Conservation (phyloP, 2,888 invertebrate species). For the Conomelus anceps region DNA sequence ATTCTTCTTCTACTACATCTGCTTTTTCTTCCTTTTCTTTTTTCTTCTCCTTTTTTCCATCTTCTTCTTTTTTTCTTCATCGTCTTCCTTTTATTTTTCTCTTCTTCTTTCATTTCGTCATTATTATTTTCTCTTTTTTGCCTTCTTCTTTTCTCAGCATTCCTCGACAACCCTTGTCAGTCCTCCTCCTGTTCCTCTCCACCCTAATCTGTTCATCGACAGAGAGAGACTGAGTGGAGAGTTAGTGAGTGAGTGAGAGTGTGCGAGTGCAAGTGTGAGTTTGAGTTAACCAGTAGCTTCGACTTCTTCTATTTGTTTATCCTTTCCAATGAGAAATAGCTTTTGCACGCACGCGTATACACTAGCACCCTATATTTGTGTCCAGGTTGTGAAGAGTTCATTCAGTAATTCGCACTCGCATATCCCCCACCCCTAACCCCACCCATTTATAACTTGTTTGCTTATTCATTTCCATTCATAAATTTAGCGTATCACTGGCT, state of each 20-base stretch:
- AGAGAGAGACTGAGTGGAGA: not conserved
- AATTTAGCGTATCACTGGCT: not conserved
- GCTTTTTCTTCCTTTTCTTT: not conserved
- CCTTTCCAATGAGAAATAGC: not conserved
- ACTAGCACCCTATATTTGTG: not conserved
- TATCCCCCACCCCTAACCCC: not conserved
- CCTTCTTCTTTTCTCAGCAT: too few relatives aligned
- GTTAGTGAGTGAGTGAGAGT: not conserved
- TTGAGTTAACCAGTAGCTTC: not conserved
- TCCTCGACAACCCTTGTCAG: too few relatives aligned
- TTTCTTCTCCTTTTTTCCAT: not conserved
- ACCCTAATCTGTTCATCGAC: not conserved
- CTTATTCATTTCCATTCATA: not conserved
- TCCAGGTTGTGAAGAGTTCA: not conserved
- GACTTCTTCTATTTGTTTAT: not conserved
- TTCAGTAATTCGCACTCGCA: not conserved
- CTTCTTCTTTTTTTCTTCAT: not conserved
- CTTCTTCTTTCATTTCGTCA: too few relatives aligned
- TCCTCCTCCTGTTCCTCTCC: not conserved
- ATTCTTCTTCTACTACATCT: not conserved
- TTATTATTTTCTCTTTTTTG: too few relatives aligned
- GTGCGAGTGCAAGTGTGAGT: not conserved
- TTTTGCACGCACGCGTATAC: not conserved
- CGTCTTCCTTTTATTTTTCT: not conserved
- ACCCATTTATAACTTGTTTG: not conserved